Percentiles rank a stretch among this genome's conserved stretches.
These are phyloP conservation scores for Peromyscus eremicus DNA, from an alignment of 2,797 vertebrate species.

Conservation along the genomic window DNA sequence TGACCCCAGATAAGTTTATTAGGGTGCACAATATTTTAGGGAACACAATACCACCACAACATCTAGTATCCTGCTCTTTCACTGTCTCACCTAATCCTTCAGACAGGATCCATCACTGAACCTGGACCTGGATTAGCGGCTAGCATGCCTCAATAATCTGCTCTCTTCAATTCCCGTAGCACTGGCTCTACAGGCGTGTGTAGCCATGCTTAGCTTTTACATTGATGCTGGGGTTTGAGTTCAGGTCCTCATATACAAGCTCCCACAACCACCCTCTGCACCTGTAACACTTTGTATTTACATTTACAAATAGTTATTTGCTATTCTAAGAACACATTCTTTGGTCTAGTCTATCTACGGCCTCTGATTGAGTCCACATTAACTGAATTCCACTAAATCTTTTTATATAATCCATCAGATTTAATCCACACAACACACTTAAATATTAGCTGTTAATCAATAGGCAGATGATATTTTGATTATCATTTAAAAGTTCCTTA, in stretches of 20 bases:
- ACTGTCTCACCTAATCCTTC: not conserved
- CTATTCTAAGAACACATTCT: not conserved
- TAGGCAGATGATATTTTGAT: not conserved
- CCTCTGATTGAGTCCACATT: not conserved
- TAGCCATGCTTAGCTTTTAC: not conserved
- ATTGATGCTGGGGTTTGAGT: not conserved
- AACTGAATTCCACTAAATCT: not conserved
- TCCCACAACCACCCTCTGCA: accelerated
- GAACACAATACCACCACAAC: no score
- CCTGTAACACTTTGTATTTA: not conserved
- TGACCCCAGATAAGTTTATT: no score
- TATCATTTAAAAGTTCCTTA: not conserved
- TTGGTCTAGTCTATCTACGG: no score
- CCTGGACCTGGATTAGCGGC: not conserved
- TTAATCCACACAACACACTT: not conserved
- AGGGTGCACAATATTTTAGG: no score
- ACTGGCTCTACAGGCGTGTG: not conserved
- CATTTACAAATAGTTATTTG: not conserved
- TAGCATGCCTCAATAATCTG: not conserved
- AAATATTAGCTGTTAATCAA: not conserved
- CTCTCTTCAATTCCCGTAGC: not conserved
- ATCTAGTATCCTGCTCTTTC: not conserved
- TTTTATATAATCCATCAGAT: not conserved
- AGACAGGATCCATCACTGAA: not conserved
- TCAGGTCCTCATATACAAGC: not conserved